Percentiles rank a stretch among this genome's conserved stretches.
Conservation (phyloP, 2,797 vertebrate genomes). For the Tenualosa ilisha region DNA sequence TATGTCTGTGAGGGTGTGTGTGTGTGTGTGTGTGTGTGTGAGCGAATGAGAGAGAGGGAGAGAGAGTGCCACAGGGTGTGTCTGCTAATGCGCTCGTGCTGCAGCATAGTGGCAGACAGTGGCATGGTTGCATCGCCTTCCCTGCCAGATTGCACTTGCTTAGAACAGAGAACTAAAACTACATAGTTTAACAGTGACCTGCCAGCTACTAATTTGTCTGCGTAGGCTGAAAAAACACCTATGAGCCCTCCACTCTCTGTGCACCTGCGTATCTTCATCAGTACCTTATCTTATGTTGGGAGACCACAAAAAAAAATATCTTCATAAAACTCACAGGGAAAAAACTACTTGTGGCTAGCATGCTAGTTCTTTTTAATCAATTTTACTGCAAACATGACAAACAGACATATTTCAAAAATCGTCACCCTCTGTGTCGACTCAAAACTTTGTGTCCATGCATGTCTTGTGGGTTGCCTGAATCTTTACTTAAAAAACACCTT, state of each 20-base stretch:
- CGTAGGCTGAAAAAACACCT: no score
- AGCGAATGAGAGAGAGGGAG: background rate
- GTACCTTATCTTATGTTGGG: background rate
- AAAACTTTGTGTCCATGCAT: background rate
- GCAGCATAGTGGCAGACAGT: slow-evolving; percentile 13
- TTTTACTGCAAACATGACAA: no score
- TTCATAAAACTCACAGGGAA: no score
- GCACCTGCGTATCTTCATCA: background rate
- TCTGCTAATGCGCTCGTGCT: background rate
- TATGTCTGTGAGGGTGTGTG: background rate
- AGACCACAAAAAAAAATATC: no score
- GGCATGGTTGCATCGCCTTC: slow-evolving; percentile 6
- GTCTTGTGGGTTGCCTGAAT: background rate
- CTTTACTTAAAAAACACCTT: background rate
- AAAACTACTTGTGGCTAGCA: no score
- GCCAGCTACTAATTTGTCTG: no score
- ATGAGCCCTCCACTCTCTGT: background rate
- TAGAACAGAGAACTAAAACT: background rate
- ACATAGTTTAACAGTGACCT: background rate
- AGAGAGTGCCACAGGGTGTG: slow-evolving; percentile 7
- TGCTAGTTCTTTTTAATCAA: no score
- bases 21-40: background rate
- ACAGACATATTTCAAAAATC: no score
- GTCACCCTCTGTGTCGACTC: background rate
- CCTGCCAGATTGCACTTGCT: background rate